phyloP scores from a whole-genome alignment of 2,797 vertebrate species.

The Silurus lanzhouensis region DNA sequence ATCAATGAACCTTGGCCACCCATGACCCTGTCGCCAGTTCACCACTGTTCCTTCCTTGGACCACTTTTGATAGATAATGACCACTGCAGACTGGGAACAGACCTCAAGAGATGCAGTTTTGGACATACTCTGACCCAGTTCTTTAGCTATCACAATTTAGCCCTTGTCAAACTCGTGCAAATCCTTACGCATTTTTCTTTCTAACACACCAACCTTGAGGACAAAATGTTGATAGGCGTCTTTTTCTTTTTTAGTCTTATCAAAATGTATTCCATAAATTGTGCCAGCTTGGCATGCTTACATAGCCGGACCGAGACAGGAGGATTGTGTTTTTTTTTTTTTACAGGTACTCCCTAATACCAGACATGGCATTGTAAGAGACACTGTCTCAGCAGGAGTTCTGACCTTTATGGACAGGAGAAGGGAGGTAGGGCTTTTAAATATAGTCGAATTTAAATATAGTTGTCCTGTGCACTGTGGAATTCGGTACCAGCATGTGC shows the following conservation, averaged over 20 bases:
- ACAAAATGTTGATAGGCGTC: not conserved
- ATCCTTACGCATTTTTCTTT: too few relatives aligned
- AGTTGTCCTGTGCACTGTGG: constrained; percentile 48
- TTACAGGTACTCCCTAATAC: not conserved
- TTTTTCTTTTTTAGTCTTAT: constrained; percentile 15
- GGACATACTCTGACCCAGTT: too few relatives aligned
- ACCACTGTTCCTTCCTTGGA: too few relatives aligned
- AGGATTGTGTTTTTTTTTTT: constrained; percentile 30
- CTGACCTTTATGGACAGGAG: constrained; percentile 38
- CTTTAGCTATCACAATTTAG: too few relatives aligned
- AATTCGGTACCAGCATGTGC: constrained; percentile 47
- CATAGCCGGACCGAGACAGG: not conserved
- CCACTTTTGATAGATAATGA: too few relatives aligned
- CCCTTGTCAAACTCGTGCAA: too few relatives aligned
- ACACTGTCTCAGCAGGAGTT: constrained; percentile 25
- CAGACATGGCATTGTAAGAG: constrained; percentile 4
- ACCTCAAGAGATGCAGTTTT: too few relatives aligned
- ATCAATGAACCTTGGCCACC: too few relatives aligned
- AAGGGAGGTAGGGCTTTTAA: constrained; percentile 45
- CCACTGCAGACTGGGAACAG: too few relatives aligned
- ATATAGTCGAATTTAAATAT: constrained; percentile 60
- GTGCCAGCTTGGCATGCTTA: constrained; percentile 7
- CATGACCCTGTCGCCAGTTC: too few relatives aligned
- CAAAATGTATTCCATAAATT: constrained; percentile 15
- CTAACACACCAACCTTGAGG: too few relatives aligned